These are phyloP conservation scores for Orycteropus afer DNA, from an alignment of 2,113 vertebrate genomes.

Conservation along the genomic window DNA sequence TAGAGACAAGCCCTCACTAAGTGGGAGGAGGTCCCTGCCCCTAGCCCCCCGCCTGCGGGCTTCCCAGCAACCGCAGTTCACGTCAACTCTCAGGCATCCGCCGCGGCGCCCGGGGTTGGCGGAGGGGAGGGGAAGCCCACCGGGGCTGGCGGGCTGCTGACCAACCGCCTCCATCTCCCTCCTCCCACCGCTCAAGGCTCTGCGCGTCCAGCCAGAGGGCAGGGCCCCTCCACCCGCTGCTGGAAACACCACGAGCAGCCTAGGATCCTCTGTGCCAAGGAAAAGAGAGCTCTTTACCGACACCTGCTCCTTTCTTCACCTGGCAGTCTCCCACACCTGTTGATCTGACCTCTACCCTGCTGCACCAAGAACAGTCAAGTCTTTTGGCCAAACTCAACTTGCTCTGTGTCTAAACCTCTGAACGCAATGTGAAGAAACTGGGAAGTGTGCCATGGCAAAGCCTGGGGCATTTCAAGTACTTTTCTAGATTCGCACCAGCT, in stretches of 20 bases:
- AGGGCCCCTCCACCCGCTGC: neutral
- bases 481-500: neutral
- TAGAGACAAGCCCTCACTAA: fast-evolving
- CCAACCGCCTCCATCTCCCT: neutral
- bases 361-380: neutral
- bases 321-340: conserved; percentile 26
- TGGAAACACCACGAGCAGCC: neutral
- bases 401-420: neutral
- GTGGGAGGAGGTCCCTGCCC: neutral
- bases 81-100: conserved; percentile 25
- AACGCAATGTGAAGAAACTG: neutral
- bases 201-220: neutral
- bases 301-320: conserved; percentile 35
- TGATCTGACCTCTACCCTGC: neutral
- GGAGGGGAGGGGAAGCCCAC: conserved; percentile 69
- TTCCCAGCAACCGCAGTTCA: neutral
- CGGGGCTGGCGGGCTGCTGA: neutral
- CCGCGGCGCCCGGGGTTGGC: neutral
- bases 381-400: neutral
- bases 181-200: neutral
- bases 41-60: neutral
- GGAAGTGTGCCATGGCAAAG: neutral
- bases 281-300: neutral
- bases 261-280: neutral
- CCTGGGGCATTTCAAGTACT: neutral